Evolutionary conservation across 2,888 invertebrate genomes (phyloP), one percentile per base, ranked within the genome.

Genomic region (Hirtodrosophila duncani): DNA sequence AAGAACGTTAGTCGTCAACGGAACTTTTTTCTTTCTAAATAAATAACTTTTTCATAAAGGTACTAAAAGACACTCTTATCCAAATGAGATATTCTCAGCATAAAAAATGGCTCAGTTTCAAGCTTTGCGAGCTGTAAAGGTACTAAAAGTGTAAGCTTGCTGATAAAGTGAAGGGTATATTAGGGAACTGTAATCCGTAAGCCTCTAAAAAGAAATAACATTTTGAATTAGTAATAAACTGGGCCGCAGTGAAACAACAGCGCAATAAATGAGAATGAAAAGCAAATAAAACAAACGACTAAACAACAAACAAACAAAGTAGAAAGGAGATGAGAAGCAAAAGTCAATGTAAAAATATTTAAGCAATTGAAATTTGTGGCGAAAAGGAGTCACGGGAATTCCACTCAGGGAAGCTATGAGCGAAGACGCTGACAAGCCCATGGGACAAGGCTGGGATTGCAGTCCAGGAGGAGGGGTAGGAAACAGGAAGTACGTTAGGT

Each of bases 211-310:
- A 64, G 69, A 60, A 67, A 62, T 52, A 67, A 72, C 64, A 77
- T 67, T 69, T 59, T 75, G 78, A 80, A 75, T 75, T 80, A 75
- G 81, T 75, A 67, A 75, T 75, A 75, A 75, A 80, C 72, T 65
- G 75, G 65, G 72, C 58, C 67, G 41, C 45, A 30, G 58, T 23
- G 53, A 39, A 61, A 36, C 55, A 42, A 27, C 33, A 51, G 67
- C 65, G 56, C 63, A 67, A 75, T 75, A 74, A 74, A 65, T 61
- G 72, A n/a, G n/a, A 67, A 75, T 72, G 72, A 75, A 69, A 67
- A 69, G 45, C 53, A 53, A 60, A 60, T 56, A 60, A 53, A 60
- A 59, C 59, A 58, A 63, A 65, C 42, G 30, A 11, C 11, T 21
- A 23, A 26, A 38, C 55, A 44, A 53, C 46, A 66, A 63, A 43